These are phyloP conservation scores for Thalassophryne amazonica DNA, from an alignment of 2,797 vertebrate genomes.

Conservation along the genomic window DNA sequence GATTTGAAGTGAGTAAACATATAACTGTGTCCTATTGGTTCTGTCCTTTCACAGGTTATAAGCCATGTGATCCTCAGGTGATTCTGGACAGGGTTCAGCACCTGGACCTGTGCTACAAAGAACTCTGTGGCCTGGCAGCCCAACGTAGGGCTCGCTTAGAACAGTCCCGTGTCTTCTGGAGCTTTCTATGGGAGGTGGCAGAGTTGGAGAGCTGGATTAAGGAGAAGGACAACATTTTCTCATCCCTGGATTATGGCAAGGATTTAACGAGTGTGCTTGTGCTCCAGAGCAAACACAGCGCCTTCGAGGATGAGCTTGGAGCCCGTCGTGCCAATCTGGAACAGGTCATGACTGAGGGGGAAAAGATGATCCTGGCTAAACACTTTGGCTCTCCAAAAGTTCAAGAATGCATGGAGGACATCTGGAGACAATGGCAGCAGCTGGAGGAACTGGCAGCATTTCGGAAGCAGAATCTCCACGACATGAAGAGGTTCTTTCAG, in stretches of 20 bases:
- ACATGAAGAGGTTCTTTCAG: conserved; percentile 91
- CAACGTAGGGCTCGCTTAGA: conserved; percentile 84
- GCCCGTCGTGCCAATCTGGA: conserved; percentile 81
- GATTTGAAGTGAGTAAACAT: background rate
- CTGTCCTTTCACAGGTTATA: conserved; percentile 83
- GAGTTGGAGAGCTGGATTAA: conserved; percentile 95
- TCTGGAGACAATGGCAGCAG: conserved; percentile 85
- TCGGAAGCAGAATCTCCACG: conserved; percentile 86
- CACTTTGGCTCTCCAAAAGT: conserved; percentile 82
- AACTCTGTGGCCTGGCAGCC: conserved; percentile 83
- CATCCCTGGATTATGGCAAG: conserved; percentile 91
- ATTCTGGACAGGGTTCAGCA: conserved; percentile 90
- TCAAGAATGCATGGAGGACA: conserved; percentile 75
- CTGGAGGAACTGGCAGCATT: conserved; percentile 91
- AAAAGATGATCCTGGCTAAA: conserved; percentile 79
- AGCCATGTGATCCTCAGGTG: conserved; percentile 94
- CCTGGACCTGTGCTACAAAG: conserved; percentile 86
- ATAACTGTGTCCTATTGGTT: background rate
- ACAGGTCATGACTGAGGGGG: conserved; percentile 78
- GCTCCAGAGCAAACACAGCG: conserved; percentile 90
- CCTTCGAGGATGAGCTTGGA: conserved; percentile 91
- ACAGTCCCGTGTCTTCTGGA: conserved; percentile 91
- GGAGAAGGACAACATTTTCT: conserved; percentile 95
- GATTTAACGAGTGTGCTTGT: conserved; percentile 90
- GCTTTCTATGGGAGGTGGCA: conserved; percentile 92